phyloP scores from a whole-genome alignment of 2,113 vertebrate genomes.

The Tretioscincus oriximinensis region DNA sequence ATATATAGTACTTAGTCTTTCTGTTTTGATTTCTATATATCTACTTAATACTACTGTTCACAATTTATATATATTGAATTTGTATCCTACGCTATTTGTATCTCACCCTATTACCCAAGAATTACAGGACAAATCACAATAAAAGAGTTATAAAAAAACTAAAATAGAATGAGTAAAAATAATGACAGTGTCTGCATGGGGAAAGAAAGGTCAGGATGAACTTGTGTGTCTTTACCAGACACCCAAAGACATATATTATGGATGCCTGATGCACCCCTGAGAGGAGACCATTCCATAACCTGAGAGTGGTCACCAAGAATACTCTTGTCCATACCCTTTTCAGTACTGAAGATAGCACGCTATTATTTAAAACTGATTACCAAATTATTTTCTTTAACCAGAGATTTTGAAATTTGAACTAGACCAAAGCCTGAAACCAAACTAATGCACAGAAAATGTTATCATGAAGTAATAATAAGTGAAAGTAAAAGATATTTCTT shows the following conservation, averaged over 20 bases:
- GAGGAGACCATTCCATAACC: background rate
- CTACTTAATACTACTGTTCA: background rate
- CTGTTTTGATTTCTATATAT: background rate
- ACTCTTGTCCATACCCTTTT: background rate
- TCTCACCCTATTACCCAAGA: too few species aligned
- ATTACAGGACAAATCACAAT: too few species aligned
- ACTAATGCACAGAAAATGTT: background rate
- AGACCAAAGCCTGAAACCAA: background rate
- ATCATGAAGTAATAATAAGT: background rate
- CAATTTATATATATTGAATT: background rate
- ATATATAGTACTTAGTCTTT: background rate
- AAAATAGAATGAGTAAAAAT: too few species aligned
- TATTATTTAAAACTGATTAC: background rate
- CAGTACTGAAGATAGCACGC: background rate
- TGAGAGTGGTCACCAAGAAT: background rate
- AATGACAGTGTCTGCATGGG: too few species aligned
- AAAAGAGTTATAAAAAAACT: too few species aligned
- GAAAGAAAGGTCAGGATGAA: too few species aligned
- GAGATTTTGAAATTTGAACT: background rate
- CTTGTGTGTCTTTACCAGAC: too few species aligned
- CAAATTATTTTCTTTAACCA: background rate
- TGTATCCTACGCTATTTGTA: background rate
- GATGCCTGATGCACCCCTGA: too few species aligned
- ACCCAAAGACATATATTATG: too few species aligned
- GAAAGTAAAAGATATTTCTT: slow-evolving; percentile 4